These are phyloP conservation scores for Heterocephalus glaber DNA, from an alignment of 2,113 vertebrate species.

Conservation along the genomic window DNA sequence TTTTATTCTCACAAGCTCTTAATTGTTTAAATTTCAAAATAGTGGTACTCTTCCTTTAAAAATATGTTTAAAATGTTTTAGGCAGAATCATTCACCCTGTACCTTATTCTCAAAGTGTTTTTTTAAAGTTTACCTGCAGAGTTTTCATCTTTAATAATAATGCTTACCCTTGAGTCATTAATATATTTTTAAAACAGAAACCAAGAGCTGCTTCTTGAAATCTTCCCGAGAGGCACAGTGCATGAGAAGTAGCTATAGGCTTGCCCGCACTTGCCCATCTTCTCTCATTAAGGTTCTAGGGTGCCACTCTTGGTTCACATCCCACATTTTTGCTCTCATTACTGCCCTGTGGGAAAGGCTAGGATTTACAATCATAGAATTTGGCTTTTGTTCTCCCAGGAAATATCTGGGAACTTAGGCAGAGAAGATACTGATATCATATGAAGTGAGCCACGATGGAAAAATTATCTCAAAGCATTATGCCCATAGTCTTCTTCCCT, in stretches of 20 bases:
- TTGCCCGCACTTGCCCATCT: neutral
- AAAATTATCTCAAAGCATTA: neutral
- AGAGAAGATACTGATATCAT: neutral
- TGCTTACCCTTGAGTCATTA: neutral
- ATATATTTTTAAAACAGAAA: constrained; percentile 42
- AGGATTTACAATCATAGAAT: neutral
- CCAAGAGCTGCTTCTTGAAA: neutral
- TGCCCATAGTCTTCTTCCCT: neutral
- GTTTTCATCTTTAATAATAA: neutral
- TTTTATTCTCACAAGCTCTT: neutral
- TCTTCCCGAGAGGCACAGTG: neutral
- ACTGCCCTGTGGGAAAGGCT: constrained; percentile 1
- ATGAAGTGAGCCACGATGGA: neutral
- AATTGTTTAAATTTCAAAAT: neutral
- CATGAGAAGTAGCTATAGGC: neutral
- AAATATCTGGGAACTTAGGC: neutral
- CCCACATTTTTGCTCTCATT: neutral
- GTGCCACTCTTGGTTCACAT: neutral
- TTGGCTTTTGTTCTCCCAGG: neutral
- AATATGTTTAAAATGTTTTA: neutral
- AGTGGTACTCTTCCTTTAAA: neutral
- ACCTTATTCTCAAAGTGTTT: neutral
- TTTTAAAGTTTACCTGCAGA: neutral
- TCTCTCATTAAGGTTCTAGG: neutral
- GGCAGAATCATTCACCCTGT: neutral